phyloP scores from a whole-genome alignment of 2,797 vertebrate genomes.

The Rhinogobio ventralis region DNA sequence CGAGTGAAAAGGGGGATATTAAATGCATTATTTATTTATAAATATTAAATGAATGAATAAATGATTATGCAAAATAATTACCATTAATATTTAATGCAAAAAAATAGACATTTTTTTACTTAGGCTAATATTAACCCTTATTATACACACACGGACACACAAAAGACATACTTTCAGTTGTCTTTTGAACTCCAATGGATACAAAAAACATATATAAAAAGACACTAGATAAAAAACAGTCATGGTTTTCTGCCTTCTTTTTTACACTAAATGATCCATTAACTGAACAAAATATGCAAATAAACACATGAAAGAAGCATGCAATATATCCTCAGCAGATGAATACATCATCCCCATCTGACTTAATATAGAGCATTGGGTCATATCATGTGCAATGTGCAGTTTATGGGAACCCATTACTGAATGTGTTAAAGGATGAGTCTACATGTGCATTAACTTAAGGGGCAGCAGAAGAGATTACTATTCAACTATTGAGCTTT shows the following conservation, averaged over 20 bases:
- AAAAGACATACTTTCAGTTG: background rate
- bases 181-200: background rate
- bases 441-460: background rate
- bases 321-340: background rate
- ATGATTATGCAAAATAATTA: background rate
- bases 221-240: too few species aligned
- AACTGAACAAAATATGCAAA: too few species aligned
- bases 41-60: background rate
- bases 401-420: background rate
- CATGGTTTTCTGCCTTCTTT: too few species aligned
- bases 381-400: background rate
- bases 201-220: background rate
- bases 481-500: conserved; percentile 27
- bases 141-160: too few species aligned
- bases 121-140: too few species aligned
- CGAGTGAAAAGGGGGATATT: background rate
- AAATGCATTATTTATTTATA: background rate
- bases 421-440: background rate
- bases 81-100: background rate
- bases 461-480: background rate
- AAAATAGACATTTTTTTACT: too few species aligned
- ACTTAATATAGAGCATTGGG: background rate
- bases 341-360: background rate
- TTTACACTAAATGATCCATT: background rate
- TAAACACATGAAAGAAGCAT: background rate